Evolutionary conservation across 2,888 invertebrate genomes (phyloP), one percentile per base, ranked within the genome.

Genomic region (Molorchus minor): DNA sequence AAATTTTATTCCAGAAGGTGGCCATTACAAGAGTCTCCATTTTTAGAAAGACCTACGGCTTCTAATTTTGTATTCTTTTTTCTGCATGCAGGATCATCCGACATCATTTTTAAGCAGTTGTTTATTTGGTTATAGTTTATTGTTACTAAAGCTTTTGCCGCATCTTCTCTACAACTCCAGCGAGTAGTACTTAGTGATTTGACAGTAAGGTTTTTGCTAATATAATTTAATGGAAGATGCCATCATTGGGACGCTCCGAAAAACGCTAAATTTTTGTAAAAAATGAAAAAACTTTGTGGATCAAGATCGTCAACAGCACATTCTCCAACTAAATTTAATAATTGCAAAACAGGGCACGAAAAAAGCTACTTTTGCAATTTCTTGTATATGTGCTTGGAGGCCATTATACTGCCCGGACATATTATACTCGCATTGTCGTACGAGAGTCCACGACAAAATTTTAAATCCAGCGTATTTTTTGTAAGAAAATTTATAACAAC

Each of bases 391-490:
- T n/a, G n/a, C n/a, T n/a, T n/a, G n/a, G n/a, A n/a, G n/a, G n/a
- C n/a, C n/a, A n/a, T n/a, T n/a, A n/a, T n/a, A n/a, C n/a, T n/a
- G n/a, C n/a, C n/a, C n/a, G n/a, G n/a, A n/a, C n/a, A n/a, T n/a
- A n/a, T n/a, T n/a, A n/a, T n/a, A n/a, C n/a, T n/a, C 3, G 75
- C 71, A 66, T 74, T 75, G 63, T 73, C 73, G 55, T 73, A 73
- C 25, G 61, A 60, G 51, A 74, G 71, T 7, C 72, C 69, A 16
- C 73, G 30, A 12, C 30, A 30, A 12, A n/a, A 10, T 12, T 30
- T 10, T 30, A 30, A n/a, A 30, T 30, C 12, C 12, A 30, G 10
- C 12, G 10, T 30, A 2, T n/a, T n/a, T 30, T 30, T 12, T 2
- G 10, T 30, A 10, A 30, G 30, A 10, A n/a, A 12, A 7, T 30